A percentile compares a stretch with the other conserved stretches of the same genome.
These are phyloP conservation scores for Eupithecia centaureata DNA, from an alignment of 2,888 invertebrate genomes.

Conservation along the genomic window DNA sequence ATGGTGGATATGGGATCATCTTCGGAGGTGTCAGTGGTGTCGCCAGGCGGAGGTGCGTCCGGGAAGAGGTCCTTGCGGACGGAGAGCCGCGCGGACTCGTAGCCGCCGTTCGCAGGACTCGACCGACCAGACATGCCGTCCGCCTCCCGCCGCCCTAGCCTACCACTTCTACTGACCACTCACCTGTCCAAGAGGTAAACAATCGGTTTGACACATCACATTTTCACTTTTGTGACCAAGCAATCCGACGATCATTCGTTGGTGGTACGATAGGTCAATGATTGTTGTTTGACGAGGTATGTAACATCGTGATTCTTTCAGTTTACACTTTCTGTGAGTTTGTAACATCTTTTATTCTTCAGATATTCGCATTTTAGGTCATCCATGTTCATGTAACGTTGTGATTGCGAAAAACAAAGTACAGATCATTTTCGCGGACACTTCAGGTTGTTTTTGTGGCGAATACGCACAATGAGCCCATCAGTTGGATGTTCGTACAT, in stretches of 20 bases:
- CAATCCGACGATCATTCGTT: constrained; percentile 69
- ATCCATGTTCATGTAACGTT: constrained; percentile 85
- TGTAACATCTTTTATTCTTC: constrained; percentile 82
- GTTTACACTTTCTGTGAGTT: constrained; percentile 76
- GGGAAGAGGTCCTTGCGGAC: constrained; percentile 82
- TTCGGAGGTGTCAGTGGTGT: constrained; percentile 60
- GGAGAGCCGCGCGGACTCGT: constrained; percentile 76
- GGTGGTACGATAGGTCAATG: constrained; percentile 67
- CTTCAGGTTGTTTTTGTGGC: constrained; percentile 70
- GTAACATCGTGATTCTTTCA: constrained; percentile 75
- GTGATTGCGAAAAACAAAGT: constrained; percentile 84
- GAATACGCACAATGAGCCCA: constrained; percentile 63
- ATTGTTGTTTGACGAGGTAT: constrained; percentile 67
- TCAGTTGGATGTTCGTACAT: constrained; percentile 68
- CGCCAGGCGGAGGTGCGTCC: constrained; percentile 61
- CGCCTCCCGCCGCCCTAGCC: constrained; percentile 75
- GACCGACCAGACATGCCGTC: constrained; percentile 81
- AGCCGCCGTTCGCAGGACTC: constrained; percentile 80
- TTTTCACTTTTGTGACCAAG: constrained; percentile 81
- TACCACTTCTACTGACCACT: constrained; percentile 81
- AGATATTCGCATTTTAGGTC: constrained; percentile 85
- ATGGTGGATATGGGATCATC: constrained; percentile 69
- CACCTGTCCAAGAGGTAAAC: constrained; percentile 84
- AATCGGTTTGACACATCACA: constrained; percentile 85
- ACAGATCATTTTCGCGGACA: constrained; percentile 81